A percentile compares a stretch with the other conserved stretches of the same genome.
Conservation (phyloP, 2,888 invertebrate genomes). For the Chloroclystis v-ata region DNA sequence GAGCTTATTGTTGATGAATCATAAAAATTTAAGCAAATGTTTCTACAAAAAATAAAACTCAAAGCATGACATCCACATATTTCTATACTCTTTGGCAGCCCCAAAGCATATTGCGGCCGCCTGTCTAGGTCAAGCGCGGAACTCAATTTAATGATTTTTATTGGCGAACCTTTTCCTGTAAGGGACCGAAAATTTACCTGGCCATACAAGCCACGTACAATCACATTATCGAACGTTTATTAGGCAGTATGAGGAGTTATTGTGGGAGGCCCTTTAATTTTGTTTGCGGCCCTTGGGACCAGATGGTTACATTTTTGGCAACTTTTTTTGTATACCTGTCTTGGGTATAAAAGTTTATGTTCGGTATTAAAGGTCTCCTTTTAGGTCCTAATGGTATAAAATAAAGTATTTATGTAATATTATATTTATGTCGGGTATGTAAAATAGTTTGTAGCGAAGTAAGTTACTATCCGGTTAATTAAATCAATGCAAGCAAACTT, state of each 20-base stretch:
- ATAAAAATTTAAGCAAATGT: background rate
- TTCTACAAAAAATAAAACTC: background rate
- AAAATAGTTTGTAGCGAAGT: no score
- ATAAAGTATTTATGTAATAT: no score
- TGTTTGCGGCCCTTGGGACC: conserved; percentile 15
- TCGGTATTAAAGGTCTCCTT: background rate
- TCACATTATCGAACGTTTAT: conserved; percentile 63
- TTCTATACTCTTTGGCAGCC: background rate
- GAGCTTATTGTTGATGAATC: no score
- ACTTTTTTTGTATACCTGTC: conserved; percentile 1
- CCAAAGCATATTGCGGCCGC: conserved; percentile 49
- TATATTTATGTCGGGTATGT: no score
- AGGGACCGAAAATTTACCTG: conserved; percentile 60
- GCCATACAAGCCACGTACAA: conserved; percentile 48
- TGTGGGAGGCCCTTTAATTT: conserved; percentile 41
- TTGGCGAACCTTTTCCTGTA: conserved; percentile 49
- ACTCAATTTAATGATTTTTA: conserved; percentile 69
- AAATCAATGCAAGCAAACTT: no score
- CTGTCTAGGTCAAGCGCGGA: conserved; percentile 42
- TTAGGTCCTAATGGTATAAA: background rate
- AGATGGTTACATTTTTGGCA: conserved; percentile 1
- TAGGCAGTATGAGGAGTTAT: conserved; percentile 56
- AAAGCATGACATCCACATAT: background rate
- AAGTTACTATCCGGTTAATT: no score
- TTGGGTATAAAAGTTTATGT: background rate